Evolutionary conservation across 2,113 vertebrate genomes (phyloP), one percentile per base, ranked within the genome.

Genomic region (Antechinus flavipes): DNA sequence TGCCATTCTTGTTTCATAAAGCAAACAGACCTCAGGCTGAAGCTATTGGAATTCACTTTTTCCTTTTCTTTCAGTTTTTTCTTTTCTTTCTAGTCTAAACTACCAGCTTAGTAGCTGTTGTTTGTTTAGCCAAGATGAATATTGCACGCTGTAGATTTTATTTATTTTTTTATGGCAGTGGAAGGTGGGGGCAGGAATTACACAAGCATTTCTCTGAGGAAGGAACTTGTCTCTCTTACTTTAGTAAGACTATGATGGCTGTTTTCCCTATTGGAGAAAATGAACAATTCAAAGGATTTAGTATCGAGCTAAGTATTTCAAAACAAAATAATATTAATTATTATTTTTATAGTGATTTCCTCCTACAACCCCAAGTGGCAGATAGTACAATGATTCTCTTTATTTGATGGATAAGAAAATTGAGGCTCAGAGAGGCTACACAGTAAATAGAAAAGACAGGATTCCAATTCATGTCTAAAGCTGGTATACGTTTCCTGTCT

Each of bases 171-270:
- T 42, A n/a, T 84, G 68, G 68, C 16, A 23, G n/a, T 42, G 68
- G n/a, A 19, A 23, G n/a, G 19, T 42, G 16, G 16, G 68, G 10
- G 35, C 25, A 8, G 5, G 19, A 7, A n/a, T 94, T 91, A 5
- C 56, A 68, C 30, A 96, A 50, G 89, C 24, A 46, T 56, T 92
- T 91, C 84, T 94, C 89, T 56, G 76, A 93, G 90, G 27, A 50
- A 46, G 30, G 50, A 55, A 84, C 52, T 46, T 50, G 1, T 8
- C 14, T 89, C 22, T 91, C 94, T 93, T 54, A 55, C 14, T 47
- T 30, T 12, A 27, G 35, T n/a, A 27, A 84, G 92, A 9, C 2
- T 8, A 0, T 23, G 61, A 4, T 35, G 27, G 54, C 53, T 95
- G 9, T 91, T 91, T 92, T 91, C n/a, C 23, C 26, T 93, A 24